Evolutionary conservation across 2,797 vertebrate species (phyloP), one percentile per base, ranked within the genome.

Genomic region (Euphonia xanthogaster): DNA sequence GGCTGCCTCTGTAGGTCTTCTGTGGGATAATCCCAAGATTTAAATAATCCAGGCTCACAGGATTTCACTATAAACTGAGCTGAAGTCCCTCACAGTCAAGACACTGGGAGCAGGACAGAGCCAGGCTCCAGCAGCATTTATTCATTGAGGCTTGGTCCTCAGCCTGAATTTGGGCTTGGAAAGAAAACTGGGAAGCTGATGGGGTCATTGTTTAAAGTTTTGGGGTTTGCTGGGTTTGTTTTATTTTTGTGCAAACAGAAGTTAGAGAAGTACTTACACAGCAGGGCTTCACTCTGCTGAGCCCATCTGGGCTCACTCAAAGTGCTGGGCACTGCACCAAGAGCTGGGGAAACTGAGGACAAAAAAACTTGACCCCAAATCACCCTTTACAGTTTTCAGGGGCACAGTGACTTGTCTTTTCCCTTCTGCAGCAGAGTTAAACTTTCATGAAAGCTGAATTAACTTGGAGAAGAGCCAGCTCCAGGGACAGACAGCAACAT

Each of bases 371-470:
- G 48, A 81, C 80, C 63, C 72, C 66, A 73, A 80, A 74, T 7
- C n/a, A 57, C n/a, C 25, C 35, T 62, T 65, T 76, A 33, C 58
- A 78, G 91, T 94, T 88, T 91, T 90, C 58, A 92, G 71, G 75
- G 79, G 19, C 55, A 33, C 18, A 13, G 65, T 48, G 42, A 60
- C 48, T 93, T 61, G 31, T 39, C 60, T 77, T 65, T 33, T 90
- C 72, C 44, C 61, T 93, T 89, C 71, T 33, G 57, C 71, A 79
- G 65, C 39, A 30, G 44, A 57, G 44, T 83, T 94, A 88, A 96
- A 86, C 66, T 91, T 94, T 86, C 72, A 86, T 86, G 68, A 93
- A 47, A 72, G 51, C 61, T 40, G 65, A 96, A 83, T 80, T 53
- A 71, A 65, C 37, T 25, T 88, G 85, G 87, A 90, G 45, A 72